Conservation (phyloP, 92 coral and sea anemone genomes). For the Umimayanthus chanpuru region DNA sequence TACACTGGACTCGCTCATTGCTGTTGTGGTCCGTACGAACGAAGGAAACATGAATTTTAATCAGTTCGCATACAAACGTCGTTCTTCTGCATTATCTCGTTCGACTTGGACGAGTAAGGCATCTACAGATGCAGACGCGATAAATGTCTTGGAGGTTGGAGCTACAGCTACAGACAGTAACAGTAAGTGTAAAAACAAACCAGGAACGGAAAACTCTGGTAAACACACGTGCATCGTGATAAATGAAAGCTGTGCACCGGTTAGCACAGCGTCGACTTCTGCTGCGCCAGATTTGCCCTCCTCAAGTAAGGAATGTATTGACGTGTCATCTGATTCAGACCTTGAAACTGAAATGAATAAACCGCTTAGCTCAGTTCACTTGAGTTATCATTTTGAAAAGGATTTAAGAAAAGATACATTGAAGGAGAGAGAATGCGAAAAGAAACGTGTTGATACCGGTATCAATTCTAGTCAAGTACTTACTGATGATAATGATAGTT, state of each 20-base stretch:
- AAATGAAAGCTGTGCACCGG: not conserved
- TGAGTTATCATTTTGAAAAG: not conserved
- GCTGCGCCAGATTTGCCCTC: not conserved
- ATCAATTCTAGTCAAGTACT: not conserved
- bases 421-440: not conserved
- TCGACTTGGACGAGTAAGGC: not conserved
- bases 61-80: conserved; percentile 27
- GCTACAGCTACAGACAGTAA: not conserved
- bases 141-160: not conserved
- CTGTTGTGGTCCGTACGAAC: not conserved
- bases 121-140: not conserved
- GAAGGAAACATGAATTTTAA: conserved; percentile 8
- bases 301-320: conserved; percentile 10
- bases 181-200: not conserved
- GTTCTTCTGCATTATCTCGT: not conserved
- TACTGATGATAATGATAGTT: not conserved
- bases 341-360: conserved; percentile 34
- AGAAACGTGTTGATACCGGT: not conserved
- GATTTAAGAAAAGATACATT: not conserved
- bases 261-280: not conserved
- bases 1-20: no score
- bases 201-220: not conserved
- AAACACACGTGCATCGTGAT: not conserved
- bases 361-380: conserved; percentile 22
- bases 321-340: conserved; percentile 32